A percentile compares a stretch with the other conserved stretches of the same genome.
Conservation (phyloP, 2,888 invertebrate genomes). For the Parelbella ahira region DNA sequence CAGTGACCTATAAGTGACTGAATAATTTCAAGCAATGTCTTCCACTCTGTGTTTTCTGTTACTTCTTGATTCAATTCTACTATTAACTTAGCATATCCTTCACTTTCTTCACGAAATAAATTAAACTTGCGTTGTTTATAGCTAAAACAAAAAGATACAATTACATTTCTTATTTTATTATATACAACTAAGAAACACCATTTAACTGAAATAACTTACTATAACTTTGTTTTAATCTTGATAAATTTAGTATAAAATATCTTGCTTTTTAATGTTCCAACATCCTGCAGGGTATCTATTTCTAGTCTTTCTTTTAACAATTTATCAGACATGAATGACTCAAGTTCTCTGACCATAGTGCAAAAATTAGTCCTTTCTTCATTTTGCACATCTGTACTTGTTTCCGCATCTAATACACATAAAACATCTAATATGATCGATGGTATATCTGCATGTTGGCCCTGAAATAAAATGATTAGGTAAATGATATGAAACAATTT, state of each 20-base stretch:
- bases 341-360: constrained; percentile 88
- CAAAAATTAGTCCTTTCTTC: constrained; percentile 89
- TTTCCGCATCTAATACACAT: constrained; percentile 91
- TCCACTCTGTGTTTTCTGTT: constrained; percentile 82
- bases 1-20: constrained; percentile 98
- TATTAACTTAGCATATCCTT: constrained; percentile 98
- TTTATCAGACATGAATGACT: constrained; percentile 91
- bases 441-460: constrained; percentile 88
- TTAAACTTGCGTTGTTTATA: constrained; percentile 99
- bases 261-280: constrained; percentile 93
- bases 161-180: too few species aligned
- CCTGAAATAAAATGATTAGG: constrained; percentile 64
- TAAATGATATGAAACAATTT: too few species aligned
- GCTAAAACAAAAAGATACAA: constrained; percentile 83
- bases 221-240: constrained; percentile 98
- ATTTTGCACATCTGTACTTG: constrained; percentile 84
- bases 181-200: too few species aligned
- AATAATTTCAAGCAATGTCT: constrained; percentile 90
- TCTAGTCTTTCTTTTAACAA: constrained; percentile 95
- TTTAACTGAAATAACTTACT: too few species aligned
- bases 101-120: constrained; percentile 98
- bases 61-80: constrained; percentile 95
- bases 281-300: constrained; percentile 95
- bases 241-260: constrained; percentile 97
- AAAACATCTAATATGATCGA: constrained; percentile 92